Conservation (phyloP, 2,888 invertebrate species). For the Quadriops clusia region DNA sequence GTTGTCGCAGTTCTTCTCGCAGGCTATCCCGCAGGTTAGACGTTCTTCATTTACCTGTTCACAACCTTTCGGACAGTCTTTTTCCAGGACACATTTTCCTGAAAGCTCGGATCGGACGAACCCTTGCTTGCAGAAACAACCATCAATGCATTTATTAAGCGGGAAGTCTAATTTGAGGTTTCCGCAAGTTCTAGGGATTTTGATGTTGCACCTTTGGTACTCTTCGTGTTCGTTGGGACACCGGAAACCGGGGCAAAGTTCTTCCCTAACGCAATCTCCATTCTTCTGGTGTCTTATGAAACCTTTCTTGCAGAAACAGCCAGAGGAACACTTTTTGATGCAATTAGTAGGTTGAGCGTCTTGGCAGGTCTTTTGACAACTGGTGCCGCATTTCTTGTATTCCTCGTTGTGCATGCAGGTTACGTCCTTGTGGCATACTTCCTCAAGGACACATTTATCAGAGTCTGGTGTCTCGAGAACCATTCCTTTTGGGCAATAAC, state of each 20-base stretch:
- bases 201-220: no score
- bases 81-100: no score
- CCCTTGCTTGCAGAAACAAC: constrained; percentile 11
- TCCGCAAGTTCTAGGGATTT: no score
- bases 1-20: no score
- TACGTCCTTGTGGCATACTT: neutral
- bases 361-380: constrained; percentile 11
- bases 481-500: constrained; percentile 3
- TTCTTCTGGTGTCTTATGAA: constrained; percentile 7
- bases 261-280: constrained; percentile 7
- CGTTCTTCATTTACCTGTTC: constrained; percentile 7
- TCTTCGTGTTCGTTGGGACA: no score
- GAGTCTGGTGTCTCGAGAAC: no score
- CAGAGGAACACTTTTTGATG: constrained; percentile 9
- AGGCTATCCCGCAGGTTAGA: constrained; percentile 4
- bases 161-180: no score
- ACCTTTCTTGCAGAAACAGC: constrained; percentile 11
- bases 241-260: constrained; percentile 7
- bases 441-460: no score
- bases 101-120: no score
- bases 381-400: constrained; percentile 5
- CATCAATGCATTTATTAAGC: constrained; percentile 4
- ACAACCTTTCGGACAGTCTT: neutral
- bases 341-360: constrained; percentile 6
- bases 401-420: constrained; percentile 6